These are phyloP conservation scores for Alectoris magna DNA, from an alignment of 2,797 vertebrate genomes.

Conservation along the genomic window DNA sequence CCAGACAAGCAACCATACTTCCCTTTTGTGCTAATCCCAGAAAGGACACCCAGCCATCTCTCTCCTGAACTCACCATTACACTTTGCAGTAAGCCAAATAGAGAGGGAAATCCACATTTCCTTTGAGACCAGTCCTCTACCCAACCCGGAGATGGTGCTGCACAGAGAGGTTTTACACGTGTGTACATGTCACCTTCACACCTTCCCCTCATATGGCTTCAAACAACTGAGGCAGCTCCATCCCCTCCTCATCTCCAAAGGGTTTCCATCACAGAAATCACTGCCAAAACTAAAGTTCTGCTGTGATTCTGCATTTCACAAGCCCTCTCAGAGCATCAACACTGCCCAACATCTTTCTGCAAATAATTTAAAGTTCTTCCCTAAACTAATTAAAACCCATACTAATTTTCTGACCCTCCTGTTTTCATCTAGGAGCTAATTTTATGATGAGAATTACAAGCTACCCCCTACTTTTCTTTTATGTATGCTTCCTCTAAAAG, in stretches of 20 bases:
- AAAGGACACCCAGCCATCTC: neutral
- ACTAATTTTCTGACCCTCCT: neutral
- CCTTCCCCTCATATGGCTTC: neutral
- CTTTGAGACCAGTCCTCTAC: neutral
- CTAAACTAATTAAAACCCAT: neutral
- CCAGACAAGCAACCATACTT: neutral
- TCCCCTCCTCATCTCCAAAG: neutral
- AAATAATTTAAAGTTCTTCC: neutral
- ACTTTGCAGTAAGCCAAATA: neutral
- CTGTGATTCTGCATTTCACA: neutral
- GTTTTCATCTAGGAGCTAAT: neutral
- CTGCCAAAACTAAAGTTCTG: neutral
- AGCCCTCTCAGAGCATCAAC: neutral
- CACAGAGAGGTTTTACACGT: neutral
- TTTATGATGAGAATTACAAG: constrained; percentile 10
- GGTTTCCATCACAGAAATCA: neutral
- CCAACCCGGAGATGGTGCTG: rapidly evolving
- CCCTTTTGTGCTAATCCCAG: neutral
- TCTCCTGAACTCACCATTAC: neutral
- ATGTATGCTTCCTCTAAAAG: neutral
- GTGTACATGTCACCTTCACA: neutral
- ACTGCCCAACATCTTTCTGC: neutral
- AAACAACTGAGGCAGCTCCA: neutral
- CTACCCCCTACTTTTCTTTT: neutral
- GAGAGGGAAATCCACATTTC: neutral